These are phyloP conservation scores for Bovichtus diacanthus DNA, from an alignment of 2,797 vertebrate genomes.

Conservation along the genomic window DNA sequence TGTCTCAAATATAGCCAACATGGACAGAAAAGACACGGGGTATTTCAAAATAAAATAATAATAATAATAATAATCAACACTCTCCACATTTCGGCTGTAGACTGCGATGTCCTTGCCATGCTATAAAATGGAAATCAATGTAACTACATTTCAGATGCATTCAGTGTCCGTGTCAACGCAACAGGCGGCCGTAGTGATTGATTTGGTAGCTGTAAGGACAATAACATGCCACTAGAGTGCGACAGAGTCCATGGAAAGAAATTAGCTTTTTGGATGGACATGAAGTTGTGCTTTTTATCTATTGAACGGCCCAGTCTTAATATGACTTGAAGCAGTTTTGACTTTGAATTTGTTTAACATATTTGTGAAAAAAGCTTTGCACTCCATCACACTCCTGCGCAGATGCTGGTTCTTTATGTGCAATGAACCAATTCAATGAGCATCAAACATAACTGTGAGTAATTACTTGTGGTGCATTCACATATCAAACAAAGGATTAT, in stretches of 20 bases:
- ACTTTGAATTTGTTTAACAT: not conserved
- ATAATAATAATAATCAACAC: not conserved
- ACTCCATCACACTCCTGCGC: not conserved
- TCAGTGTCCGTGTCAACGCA: not conserved
- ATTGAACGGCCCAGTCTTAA: not conserved
- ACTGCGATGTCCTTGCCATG: not conserved
- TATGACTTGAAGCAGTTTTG: not conserved
- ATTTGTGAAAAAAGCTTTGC: not conserved
- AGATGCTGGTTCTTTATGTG: not conserved
- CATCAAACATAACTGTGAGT: not conserved
- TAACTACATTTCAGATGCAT: not conserved
- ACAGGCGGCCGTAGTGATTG: not conserved
- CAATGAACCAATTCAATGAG: not conserved
- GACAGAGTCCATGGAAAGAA: constrained; percentile 60
- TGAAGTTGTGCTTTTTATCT: not conserved
- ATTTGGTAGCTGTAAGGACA: constrained; percentile 11
- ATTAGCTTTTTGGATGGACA: fast-evolving
- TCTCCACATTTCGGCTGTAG: not conserved
- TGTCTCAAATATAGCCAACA: not conserved
- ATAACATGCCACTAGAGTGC: constrained; percentile 57
- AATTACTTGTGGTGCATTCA: not conserved
- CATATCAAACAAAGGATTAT: not conserved
- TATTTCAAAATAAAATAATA: not conserved
- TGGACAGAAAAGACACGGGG: not conserved
- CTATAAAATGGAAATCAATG: not conserved